phyloP scores from a whole-genome alignment of 2,113 vertebrate genomes.

The Machaerirhynchus nigripectus region DNA sequence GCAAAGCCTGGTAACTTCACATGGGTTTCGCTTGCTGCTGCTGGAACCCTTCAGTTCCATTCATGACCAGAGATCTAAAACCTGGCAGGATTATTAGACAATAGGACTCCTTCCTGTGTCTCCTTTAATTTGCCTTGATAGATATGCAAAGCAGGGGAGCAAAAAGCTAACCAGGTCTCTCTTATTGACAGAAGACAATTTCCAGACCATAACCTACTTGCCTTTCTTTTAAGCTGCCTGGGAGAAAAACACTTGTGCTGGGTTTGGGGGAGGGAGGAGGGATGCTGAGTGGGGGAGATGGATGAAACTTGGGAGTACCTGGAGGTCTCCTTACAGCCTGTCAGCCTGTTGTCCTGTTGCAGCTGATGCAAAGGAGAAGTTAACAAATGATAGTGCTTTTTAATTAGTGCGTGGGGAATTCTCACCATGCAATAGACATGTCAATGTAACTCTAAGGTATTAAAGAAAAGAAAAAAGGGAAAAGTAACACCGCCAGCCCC shows the following conservation, averaged over 20 bases:
- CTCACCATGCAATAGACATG: neutral
- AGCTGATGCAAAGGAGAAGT: constrained; percentile 8
- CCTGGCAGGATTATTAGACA: constrained; percentile 22
- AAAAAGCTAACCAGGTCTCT: constrained; percentile 27
- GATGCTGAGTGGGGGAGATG: neutral
- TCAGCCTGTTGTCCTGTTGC: neutral
- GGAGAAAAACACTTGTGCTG: neutral
- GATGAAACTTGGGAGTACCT: neutral
- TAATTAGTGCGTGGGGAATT: constrained; percentile 30
- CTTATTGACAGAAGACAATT: constrained; percentile 37
- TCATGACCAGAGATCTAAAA: neutral
- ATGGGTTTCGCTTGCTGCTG: neutral
- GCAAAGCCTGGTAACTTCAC: neutral
- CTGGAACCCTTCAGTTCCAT: neutral
- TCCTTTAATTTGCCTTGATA: constrained; percentile 54
- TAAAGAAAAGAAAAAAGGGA: neutral
- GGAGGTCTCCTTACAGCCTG: neutral
- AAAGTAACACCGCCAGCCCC: neutral
- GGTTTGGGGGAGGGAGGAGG: neutral
- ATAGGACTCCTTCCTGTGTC: constrained; percentile 13
- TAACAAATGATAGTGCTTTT: constrained; percentile 37
- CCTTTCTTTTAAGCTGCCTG: neutral
- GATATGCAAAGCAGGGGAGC: constrained; percentile 26
- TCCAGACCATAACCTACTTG: neutral
- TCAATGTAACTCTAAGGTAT: neutral